Evolutionary conservation across 2,888 invertebrate species (phyloP), one percentile per base, ranked within the genome.

Genomic region (Drosophila rellima): DNA sequence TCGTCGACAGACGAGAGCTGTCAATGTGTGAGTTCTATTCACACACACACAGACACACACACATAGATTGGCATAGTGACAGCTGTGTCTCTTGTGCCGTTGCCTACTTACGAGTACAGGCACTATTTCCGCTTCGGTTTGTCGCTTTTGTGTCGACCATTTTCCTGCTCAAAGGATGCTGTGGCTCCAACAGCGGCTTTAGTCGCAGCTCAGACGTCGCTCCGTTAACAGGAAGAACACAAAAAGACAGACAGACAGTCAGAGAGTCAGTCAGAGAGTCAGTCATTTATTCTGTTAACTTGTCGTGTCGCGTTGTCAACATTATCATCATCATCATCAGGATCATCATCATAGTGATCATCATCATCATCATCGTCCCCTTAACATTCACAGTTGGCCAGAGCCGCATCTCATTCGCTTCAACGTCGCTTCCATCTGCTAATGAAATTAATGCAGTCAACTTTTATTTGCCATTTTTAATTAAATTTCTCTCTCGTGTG

Each of bases 41-140:
- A 44, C 18, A 56, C 31, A 52, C n/a, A 48, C n/a, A 50, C 50
- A 31, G 35, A 50, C 51, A 51, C 37, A 29, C 20, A 11, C 39
- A 35, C 15, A 11, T 6, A 31, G 42, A 31, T 54, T 29, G 13
- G 29, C 18, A 31, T 18, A 40, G 23, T 65, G 39, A 44, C 45
- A 51, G 37, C 29, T 52, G 26, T n/a, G 42, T 29, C 55, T 44
- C 48, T 52, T 52, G 47, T 47, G 55, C 44, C 45, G 56, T 64
- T 89, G 83, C 89, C 83, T 83, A 83, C 82, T 83, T 83, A 71
- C 42, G 31, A 20, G 20, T 42, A 55, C 89, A 75, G 85, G 85
- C 83, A 89, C 83, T 83, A 83, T 83, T 89, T 83, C 89, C 83
- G 88, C 85, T 87, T 88, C 78, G 78, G 71, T 84, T 66, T 84